phyloP scores from a whole-genome alignment of 2,888 invertebrate genomes.

The Smittia sp. region DNA sequence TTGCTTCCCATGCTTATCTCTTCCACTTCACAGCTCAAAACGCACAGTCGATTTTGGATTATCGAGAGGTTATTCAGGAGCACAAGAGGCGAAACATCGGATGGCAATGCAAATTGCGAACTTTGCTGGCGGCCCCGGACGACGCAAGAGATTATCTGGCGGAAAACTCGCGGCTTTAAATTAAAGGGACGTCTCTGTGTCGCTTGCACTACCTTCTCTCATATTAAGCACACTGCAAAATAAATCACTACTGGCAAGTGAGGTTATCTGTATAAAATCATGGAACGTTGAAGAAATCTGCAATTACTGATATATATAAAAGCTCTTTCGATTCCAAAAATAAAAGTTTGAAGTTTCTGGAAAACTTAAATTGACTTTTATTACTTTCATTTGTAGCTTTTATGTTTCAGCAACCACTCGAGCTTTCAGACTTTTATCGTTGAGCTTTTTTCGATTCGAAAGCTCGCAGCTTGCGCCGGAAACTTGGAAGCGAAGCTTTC shows the following conservation, averaged over 20 bases:
- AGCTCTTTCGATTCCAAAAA: conserved; percentile 41
- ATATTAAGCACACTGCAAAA: conserved; percentile 31
- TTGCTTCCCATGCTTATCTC: conserved; percentile 42
- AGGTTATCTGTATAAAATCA: conserved; percentile 37
- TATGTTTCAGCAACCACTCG: too few species aligned
- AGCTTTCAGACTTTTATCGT: too few species aligned
- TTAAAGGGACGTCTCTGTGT: background rate
- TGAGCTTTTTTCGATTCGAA: background rate
- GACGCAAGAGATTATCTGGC: conserved; percentile 47
- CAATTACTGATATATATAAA: conserved; percentile 37
- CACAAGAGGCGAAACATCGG: conserved; percentile 86
- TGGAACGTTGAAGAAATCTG: conserved; percentile 22
- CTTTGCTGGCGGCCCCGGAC: conserved; percentile 83
- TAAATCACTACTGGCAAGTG: conserved; percentile 25
- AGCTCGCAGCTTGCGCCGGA: background rate
- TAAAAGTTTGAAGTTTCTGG: conserved; percentile 39
- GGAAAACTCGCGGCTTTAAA: conserved; percentile 31
- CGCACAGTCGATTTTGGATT: conserved; percentile 84
- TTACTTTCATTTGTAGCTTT: background rate
- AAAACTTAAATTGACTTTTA: conserved; percentile 20
- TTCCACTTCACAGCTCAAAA: conserved; percentile 63
- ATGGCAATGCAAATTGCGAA: conserved; percentile 88
- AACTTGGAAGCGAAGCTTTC: background rate
- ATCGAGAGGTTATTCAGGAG: conserved; percentile 83
- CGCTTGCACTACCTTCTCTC: conserved; percentile 23